Conservation (phyloP, 2,888 invertebrate species). For the Zygogramma bicolorata region DNA sequence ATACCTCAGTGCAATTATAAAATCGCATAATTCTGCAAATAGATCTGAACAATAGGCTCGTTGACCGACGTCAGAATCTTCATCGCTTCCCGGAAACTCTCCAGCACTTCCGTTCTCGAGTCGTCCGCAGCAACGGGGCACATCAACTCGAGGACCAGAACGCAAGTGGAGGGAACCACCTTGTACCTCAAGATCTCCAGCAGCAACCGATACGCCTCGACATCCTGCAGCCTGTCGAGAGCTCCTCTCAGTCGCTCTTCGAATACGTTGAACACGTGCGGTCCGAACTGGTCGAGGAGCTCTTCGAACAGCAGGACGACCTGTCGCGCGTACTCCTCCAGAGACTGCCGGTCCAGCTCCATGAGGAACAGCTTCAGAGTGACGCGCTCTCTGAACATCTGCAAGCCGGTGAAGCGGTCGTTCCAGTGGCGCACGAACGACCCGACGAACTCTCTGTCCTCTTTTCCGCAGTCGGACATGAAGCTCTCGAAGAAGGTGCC, state of each 20-base stretch:
- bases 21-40: too few species aligned
- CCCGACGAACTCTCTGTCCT: neutral
- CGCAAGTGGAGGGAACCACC: conserved; percentile 19
- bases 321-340: neutral
- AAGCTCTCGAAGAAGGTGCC: neutral
- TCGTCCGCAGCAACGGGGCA: neutral
- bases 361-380: conserved; percentile 14
- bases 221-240: neutral
- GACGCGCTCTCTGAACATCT: conserved; percentile 18
- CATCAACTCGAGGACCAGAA: conserved; percentile 25
- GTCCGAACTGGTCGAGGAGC: conserved; percentile 14
- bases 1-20: too few species aligned
- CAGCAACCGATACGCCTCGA: conserved; percentile 6
- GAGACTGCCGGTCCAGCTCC: neutral
- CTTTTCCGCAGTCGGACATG: neutral
- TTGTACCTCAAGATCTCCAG: conserved; percentile 27
- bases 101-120: neutral
- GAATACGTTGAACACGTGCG: conserved; percentile 24
- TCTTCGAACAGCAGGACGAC: conserved; percentile 22
- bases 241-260: neutral
- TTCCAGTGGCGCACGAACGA: conserved; percentile 26
- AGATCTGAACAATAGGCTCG: conserved; percentile 18
- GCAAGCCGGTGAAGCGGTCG: conserved; percentile 10
- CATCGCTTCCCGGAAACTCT: too few species aligned
- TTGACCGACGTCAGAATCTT: conserved; percentile 17